Percentiles rank a stretch among this genome's conserved stretches.
phyloP scores from a whole-genome alignment of 2,888 invertebrate genomes.

The Cryptocephalus moraei region DNA sequence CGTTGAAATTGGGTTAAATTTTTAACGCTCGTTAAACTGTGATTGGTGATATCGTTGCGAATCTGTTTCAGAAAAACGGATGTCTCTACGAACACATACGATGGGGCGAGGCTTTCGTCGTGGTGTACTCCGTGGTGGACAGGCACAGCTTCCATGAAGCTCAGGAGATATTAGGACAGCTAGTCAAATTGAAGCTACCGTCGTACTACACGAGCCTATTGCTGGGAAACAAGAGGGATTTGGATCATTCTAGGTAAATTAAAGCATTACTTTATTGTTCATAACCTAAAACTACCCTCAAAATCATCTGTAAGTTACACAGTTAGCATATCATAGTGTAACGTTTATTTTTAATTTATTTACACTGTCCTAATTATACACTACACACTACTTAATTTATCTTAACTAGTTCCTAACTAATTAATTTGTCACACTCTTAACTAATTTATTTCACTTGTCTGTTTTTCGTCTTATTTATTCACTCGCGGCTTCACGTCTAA shows the following conservation, averaged over 20 bases:
- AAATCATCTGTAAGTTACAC: no score
- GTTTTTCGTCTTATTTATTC: no score
- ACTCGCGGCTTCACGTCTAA: no score
- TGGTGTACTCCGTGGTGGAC: constrained; percentile 73
- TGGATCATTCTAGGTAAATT: constrained; percentile 63
- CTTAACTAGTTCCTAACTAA: no score
- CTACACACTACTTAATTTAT: no score
- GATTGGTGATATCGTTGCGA: background rate
- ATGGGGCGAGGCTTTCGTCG: constrained; percentile 76
- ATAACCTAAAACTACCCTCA: background rate
- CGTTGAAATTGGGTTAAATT: no score
- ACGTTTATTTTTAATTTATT: no score
- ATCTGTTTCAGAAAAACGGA: constrained; percentile 53
- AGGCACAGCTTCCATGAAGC: constrained; percentile 66
- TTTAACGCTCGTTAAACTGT: no score
- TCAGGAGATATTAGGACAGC: constrained; percentile 56
- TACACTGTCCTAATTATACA: no score
- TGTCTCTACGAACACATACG: constrained; percentile 66
- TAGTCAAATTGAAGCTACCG: constrained; percentile 62
- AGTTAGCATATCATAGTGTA: no score
- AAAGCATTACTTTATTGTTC: background rate
- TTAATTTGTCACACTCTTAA: no score
- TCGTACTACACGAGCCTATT: constrained; percentile 67
- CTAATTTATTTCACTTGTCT: no score
- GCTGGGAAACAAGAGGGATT: constrained; percentile 71